Percentiles rank a stretch among this genome's conserved stretches.
These are phyloP conservation scores for Fragum whitleyi DNA, from an alignment of 2,888 invertebrate genomes.

Conservation along the genomic window DNA sequence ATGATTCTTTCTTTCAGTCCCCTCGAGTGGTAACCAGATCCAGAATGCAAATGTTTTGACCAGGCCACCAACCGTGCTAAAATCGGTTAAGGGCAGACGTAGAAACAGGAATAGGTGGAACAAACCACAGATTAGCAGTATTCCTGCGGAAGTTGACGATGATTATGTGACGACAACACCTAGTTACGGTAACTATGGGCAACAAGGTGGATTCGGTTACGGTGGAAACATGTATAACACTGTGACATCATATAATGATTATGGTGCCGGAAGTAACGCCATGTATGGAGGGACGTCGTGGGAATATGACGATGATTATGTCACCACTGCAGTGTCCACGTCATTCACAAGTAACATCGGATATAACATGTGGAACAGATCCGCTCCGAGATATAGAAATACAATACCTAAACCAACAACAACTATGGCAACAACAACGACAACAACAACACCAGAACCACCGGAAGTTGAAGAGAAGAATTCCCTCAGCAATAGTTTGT, in stretches of 20 bases:
- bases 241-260: not conserved
- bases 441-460: constrained; percentile 18
- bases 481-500: not conserved
- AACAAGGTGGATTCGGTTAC: constrained; percentile 1
- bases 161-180: not conserved
- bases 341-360: not conserved
- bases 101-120: not conserved
- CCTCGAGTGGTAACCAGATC: not conserved
- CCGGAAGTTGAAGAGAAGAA: constrained; percentile 29
- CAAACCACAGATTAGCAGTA: not conserved
- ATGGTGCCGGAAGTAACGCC: not conserved
- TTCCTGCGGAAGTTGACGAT: constrained; percentile 9
- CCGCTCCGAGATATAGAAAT: not conserved
- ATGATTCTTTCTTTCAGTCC: not conserved
- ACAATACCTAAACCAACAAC: constrained; percentile 2
- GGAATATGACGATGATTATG: constrained; percentile 23
- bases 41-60: constrained; percentile 6
- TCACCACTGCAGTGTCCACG: not conserved
- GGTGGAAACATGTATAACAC: not conserved
- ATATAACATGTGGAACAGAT: not conserved
- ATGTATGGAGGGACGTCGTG: constrained; percentile 2
- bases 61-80: not conserved
- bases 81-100: not conserved
- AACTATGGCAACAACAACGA: constrained; percentile 5
- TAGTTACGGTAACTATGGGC: constrained; percentile 16